Evolutionary conservation across 2,888 invertebrate species (phyloP).

Genomic region (Embidobia sp.): DNA sequence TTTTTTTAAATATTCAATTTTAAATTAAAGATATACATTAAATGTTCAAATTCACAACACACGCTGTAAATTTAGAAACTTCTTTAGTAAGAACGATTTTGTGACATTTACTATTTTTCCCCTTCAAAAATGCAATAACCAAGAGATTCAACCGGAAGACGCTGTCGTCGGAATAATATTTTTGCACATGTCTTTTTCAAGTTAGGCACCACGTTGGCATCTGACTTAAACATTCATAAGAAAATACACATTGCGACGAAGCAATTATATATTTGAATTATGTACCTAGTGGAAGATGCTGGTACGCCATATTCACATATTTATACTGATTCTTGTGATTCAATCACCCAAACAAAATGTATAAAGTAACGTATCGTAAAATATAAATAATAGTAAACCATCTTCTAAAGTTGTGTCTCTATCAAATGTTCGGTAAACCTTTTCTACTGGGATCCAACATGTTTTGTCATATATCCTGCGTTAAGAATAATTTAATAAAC

Average conservation of each 20-base stretch:
- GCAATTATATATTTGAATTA: constrained; percentile 36
- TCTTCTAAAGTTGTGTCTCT: too few species aligned
- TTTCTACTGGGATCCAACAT: too few species aligned
- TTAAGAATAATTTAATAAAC: too few species aligned
- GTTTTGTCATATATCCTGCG: too few species aligned
- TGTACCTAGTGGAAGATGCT: constrained; percentile 44
- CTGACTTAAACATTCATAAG: constrained; percentile 29
- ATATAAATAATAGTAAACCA: background rate
- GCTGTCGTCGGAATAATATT: background rate
- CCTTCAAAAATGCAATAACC: too few species aligned
- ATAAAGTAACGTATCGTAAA: background rate
- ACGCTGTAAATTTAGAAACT: too few species aligned
- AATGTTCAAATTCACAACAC: too few species aligned
- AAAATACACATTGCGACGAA: constrained; percentile 48
- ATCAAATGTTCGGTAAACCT: too few species aligned
- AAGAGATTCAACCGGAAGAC: background rate
- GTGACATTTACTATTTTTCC: too few species aligned
- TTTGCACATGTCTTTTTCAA: constrained; percentile 40
- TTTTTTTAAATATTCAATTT: too few species aligned
- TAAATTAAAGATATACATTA: too few species aligned
- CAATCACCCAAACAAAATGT: background rate
- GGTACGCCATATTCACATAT: constrained; percentile 36
- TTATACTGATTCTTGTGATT: constrained; percentile 14
- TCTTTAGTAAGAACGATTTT: too few species aligned
- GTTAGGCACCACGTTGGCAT: constrained; percentile 41